These are phyloP conservation scores for Acronicta leporina DNA, from an alignment of 2,888 invertebrate species.

Conservation along the genomic window DNA sequence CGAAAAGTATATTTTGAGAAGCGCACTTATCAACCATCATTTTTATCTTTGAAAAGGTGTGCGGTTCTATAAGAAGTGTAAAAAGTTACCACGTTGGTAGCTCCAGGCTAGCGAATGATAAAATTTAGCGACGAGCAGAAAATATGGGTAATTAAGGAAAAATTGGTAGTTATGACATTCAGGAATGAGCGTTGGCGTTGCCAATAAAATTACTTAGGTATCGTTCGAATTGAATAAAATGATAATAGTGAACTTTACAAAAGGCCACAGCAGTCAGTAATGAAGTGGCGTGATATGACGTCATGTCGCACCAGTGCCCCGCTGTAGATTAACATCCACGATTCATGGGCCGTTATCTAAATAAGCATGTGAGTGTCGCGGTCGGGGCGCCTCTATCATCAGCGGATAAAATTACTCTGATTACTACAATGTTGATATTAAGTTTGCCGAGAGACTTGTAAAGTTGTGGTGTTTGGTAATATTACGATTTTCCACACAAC, in stretches of 20 bases:
- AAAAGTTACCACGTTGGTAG: too few relatives aligned
- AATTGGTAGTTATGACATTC: too few relatives aligned
- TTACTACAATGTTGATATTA: conserved; percentile 20
- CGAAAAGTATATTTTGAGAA: too few relatives aligned
- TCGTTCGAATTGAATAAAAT: not conserved
- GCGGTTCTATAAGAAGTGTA: too few relatives aligned
- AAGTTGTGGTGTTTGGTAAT: not conserved
- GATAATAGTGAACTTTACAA: not conserved
- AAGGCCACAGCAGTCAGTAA: conserved; percentile 46
- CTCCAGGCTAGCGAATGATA: too few relatives aligned
- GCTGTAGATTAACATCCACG: conserved; percentile 34
- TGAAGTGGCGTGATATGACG: conserved; percentile 84
- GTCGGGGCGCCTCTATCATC: conserved; percentile 19
- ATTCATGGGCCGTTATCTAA: conserved; percentile 42
- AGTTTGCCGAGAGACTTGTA: conserved; percentile 1
- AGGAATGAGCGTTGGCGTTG: not conserved
- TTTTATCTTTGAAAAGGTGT: too few relatives aligned
- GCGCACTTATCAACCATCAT: too few relatives aligned
- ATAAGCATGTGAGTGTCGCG: conserved; percentile 20
- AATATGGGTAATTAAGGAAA: too few relatives aligned
- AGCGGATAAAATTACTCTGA: conserved; percentile 23
- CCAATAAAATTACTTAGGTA: not conserved
- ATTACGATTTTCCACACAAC: not conserved
- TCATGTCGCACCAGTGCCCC: conserved; percentile 12
- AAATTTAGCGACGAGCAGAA: too few relatives aligned